Conservation (phyloP, 2,797 vertebrate species). For the Neoniphon sammara region DNA sequence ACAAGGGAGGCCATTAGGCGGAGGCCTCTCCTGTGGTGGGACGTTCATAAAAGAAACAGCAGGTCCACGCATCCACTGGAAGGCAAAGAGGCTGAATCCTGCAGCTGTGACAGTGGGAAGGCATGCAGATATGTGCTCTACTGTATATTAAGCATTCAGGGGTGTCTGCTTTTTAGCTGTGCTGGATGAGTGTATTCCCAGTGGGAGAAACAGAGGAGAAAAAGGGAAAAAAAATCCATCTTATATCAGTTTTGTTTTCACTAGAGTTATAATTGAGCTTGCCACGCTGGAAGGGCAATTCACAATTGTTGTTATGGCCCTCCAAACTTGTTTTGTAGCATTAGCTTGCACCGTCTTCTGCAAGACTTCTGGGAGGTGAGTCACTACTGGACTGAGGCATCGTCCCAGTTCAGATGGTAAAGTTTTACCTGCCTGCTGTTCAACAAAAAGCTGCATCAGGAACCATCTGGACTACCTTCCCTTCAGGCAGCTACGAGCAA, state of each 20-base stretch:
- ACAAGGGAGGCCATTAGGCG: constrained; percentile 23
- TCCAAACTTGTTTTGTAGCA: constrained; percentile 2
- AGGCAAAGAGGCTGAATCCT: neutral
- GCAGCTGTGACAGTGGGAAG: constrained; percentile 1
- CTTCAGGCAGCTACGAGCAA: constrained; percentile 50
- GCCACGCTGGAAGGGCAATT: neutral
- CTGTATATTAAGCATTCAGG: constrained; percentile 8
- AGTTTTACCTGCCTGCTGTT: constrained; percentile 40
- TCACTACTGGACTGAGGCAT: constrained; percentile 6
- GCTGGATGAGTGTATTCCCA: neutral
- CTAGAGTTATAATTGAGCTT: neutral
- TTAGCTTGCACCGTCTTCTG: constrained; percentile 12
- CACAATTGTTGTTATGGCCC: neutral
- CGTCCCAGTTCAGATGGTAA: constrained; percentile 27
- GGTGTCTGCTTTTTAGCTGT: neutral
- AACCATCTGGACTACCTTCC: constrained; percentile 45
- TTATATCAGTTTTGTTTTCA: neutral
- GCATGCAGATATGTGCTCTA: neutral
- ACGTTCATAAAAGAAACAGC: constrained; percentile 12
- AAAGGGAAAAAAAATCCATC: neutral
- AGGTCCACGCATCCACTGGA: constrained; percentile 1
- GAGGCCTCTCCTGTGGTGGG: constrained; percentile 21
- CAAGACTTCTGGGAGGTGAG: constrained; percentile 36
- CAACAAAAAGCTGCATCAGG: constrained; percentile 46
- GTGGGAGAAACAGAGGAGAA: neutral